phyloP scores from a whole-genome alignment of 1,140 invertebrate genomes.

The Penaeus vannamei region DNA sequence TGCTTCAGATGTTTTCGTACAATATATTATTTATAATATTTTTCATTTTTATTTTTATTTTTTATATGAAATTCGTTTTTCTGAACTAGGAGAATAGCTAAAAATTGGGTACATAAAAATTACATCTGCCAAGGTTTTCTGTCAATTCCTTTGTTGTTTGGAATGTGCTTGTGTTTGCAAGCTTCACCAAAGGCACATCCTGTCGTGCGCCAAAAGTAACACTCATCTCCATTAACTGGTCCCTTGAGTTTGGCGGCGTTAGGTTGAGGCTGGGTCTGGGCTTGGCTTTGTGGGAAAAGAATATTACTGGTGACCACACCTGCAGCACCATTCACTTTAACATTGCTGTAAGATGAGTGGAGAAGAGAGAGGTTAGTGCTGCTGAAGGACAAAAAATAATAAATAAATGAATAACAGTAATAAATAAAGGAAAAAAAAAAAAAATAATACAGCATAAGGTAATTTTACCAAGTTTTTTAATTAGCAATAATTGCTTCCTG shows the following conservation, averaged over 20 bases:
- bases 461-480: no score
- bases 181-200: slow-evolving; percentile 73
- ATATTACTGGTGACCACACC: background rate
- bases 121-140: slow-evolving; percentile 74
- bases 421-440: no score
- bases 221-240: slow-evolving; percentile 74
- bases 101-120: slow-evolving; percentile 24
- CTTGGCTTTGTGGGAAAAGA: background rate
- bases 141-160: slow-evolving; percentile 73
- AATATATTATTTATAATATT: no score
- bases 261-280: background rate
- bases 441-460: no score
- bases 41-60: background rate
- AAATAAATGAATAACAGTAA: no score
- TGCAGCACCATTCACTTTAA: background rate
- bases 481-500: no score
- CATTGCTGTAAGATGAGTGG: background rate
- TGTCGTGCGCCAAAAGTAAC: slow-evolving; percentile 75
- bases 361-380: no score
- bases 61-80: background rate
- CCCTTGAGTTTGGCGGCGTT: slow-evolving; percentile 70
- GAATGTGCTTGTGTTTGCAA: slow-evolving; percentile 73
- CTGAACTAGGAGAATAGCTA: slow-evolving; percentile 3
- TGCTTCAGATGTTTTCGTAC: no score
- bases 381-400: no score